phyloP scores from a whole-genome alignment of 92 coral and sea anemone genomes.

The Phenganax stokvisi region DNA sequence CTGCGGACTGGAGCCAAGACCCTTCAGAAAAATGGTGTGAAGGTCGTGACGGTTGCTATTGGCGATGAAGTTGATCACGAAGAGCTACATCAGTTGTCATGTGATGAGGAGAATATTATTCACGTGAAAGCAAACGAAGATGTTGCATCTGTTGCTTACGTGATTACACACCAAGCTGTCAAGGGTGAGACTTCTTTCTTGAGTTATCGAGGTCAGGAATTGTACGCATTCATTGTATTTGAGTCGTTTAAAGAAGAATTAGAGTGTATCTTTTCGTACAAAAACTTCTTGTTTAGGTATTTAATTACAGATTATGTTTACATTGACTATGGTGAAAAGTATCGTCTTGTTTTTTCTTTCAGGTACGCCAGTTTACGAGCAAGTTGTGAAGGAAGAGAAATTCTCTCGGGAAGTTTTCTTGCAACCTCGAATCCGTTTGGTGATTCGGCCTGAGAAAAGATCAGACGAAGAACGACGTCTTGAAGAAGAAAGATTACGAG shows the following conservation, averaged over 20 bases:
- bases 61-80: conserved; percentile 41
- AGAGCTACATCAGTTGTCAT: conserved; percentile 35
- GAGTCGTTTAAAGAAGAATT: no score
- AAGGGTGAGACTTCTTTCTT: conserved; percentile 1
- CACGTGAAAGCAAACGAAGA: conserved; percentile 19
- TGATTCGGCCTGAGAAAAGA: conserved; percentile 32
- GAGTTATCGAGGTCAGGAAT: no score
- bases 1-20: conserved; percentile 32
- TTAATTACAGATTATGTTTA: neutral
- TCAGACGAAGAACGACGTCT: conserved; percentile 26
- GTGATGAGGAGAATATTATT: conserved; percentile 32
- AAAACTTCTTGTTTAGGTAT: neutral
- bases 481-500: conserved; percentile 10
- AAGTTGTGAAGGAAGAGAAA: conserved; percentile 15
- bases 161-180: conserved; percentile 27
- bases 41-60: conserved; percentile 36
- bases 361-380: conserved; percentile 31
- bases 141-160: conserved; percentile 27
- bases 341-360: neutral
- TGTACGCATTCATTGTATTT: no score
- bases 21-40: conserved; percentile 30
- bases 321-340: neutral
- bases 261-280: no score
- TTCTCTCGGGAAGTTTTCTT: conserved; percentile 23
- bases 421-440: conserved; percentile 24